Base-by-base conservation (phyloP, 2,888 invertebrate genomes). In the Melipona bicolor region DNA sequence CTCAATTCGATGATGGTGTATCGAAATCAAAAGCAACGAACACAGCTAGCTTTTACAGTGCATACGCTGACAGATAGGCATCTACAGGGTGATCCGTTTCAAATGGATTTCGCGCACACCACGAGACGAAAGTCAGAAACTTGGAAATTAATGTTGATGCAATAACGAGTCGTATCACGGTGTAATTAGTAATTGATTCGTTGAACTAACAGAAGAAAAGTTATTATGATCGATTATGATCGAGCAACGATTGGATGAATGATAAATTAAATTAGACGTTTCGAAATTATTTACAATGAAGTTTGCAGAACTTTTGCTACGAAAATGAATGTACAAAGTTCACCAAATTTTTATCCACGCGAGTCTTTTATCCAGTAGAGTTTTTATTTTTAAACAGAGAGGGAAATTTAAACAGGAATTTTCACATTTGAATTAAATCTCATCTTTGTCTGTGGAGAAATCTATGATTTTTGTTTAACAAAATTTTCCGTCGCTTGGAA, bases 21-120 rank as follows among this genome's bases (percentile, higher is more conserved):
- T 73, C 78, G 83, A 84, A 84, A 84, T 78, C 70, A 84, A 78
- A 78, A 74, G 69, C 78, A 77, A 77, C 54, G 68, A 69, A 72
- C 36, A 32, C 27, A 43, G 62, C 77, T 73, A 69, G 68, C 62
- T 50, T 65, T 68, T 77, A 83, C 27, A 36, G 67, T 71, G 82
- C 64, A 74, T 56, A 59, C 56, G 77, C 65, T 24, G 65, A n/a
- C 6, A 27, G 65, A 27, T 67, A 52, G 52, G 54, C 64, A 61
- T 72, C n/a, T 69, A 50, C 69, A 43, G 61, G 52, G 59, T 61
- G 67, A n/a, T 61, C 78, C 17, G 52, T 68, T 79, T 78, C n/a
- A 36, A 68, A 52, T 17, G 5, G n/a, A 59, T n/a, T 59, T 5
- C n/a, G n/a, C 5, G n/a, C 56, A 56, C 13, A 11, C 13, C 4